These are phyloP conservation scores for Mimumesa dahlbomi DNA, from an alignment of 2,888 invertebrate species.

Conservation along the genomic window DNA sequence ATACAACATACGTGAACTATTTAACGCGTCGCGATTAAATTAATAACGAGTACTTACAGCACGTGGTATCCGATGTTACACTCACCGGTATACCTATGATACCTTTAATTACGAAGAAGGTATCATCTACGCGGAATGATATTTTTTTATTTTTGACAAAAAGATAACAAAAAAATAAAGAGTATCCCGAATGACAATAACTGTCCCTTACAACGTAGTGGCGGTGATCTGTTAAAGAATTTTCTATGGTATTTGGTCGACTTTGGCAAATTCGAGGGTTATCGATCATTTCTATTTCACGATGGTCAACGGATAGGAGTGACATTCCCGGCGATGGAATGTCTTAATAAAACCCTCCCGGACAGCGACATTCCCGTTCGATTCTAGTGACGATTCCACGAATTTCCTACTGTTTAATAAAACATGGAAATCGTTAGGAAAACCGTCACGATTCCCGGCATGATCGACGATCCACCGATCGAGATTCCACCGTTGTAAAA, in stretches of 20 bases:
- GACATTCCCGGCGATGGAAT: neutral
- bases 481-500: conserved; percentile 85
- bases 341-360: neutral
- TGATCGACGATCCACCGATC: conserved; percentile 5
- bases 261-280: conserved; percentile 15
- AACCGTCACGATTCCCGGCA: conserved; percentile 17
- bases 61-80: neutral
- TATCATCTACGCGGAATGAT: too few relatives aligned
- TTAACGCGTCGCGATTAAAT: conserved; percentile 14
- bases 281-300: conserved; percentile 3
- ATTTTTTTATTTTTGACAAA: too few relatives aligned
- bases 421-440: conserved; percentile 20
- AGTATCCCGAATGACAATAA: too few relatives aligned
- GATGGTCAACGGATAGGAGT: neutral
- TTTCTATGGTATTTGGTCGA: conserved; percentile 14
- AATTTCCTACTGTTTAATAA: conserved; percentile 2
- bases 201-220: too few relatives aligned
- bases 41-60: conserved; percentile 13
- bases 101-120: too few relatives aligned
- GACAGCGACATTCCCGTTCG: neutral
- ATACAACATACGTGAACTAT: neutral
- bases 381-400: neutral
- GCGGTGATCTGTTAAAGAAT: too few relatives aligned
- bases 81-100: too few relatives aligned
- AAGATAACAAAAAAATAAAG: too few relatives aligned